phyloP scores from a whole-genome alignment of 1,140 invertebrate species.

The Halyomorpha halys region DNA sequence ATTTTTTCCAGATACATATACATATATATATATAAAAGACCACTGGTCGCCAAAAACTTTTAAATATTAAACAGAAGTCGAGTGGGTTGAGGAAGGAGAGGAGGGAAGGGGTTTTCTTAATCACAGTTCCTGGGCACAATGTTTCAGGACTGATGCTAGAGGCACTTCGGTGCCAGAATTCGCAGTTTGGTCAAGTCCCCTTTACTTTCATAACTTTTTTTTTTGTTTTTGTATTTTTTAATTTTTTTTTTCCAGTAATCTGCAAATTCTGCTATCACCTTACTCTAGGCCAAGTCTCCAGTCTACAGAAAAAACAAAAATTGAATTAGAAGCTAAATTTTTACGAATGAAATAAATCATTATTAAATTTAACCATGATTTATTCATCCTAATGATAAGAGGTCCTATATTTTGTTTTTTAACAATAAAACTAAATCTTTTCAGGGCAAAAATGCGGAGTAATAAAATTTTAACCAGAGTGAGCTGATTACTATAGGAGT shows the following conservation, averaged over 20 bases:
- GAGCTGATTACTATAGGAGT: no score
- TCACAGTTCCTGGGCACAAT: conserved; percentile 14
- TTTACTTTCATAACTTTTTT: conserved; percentile 7
- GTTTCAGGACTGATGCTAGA: conserved; percentile 16
- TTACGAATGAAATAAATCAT: no score
- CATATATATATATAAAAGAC: conserved; percentile 15
- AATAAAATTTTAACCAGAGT: no score
- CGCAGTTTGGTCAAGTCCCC: conserved; percentile 1
- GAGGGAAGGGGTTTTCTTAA: not conserved
- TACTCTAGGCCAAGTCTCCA: conserved; percentile 26
- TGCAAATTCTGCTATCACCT: conserved; percentile 22
- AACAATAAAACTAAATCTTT: no score
- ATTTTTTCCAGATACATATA: not conserved
- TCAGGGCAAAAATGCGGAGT: no score
- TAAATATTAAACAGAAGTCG: conserved; percentile 9
- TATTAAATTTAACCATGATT: no score
- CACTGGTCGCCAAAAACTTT: conserved; percentile 16
- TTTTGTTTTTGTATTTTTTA: not conserved
- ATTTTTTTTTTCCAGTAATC: conserved; percentile 13
- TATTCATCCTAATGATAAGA: no score
- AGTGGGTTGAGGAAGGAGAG: conserved; percentile 17
- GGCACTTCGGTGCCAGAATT: conserved; percentile 24
- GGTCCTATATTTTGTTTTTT: no score
- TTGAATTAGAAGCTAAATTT: not conserved
- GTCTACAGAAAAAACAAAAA: conserved; percentile 11